These are phyloP conservation scores for Chrysaora quinquecirrha DNA, from an alignment of 30 jellyfish, hydroid and myxozoan species.

Conservation along the genomic window DNA sequence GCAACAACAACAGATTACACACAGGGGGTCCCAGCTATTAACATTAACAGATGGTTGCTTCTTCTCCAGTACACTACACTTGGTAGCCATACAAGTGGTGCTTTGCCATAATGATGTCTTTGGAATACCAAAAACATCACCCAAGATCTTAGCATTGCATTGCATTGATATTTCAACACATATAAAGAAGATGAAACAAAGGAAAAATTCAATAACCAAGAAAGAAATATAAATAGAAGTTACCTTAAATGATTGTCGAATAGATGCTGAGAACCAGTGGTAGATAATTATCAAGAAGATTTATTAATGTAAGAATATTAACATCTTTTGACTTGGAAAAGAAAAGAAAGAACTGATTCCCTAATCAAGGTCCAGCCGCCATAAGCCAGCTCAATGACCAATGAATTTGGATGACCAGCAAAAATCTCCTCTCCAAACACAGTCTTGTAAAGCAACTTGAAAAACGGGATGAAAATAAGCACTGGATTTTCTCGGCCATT, in stretches of 20 bases:
- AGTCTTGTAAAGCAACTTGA: conserved; percentile 14
- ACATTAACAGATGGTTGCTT: conserved; percentile 4
- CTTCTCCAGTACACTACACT: too few species aligned
- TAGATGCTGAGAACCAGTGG: conserved; percentile 32
- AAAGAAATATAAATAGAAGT: too few species aligned
- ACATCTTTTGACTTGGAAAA: conserved; percentile 19
- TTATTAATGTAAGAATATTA: conserved; percentile 17
- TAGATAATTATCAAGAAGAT: conserved; percentile 22
- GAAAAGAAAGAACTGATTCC: conserved; percentile 14
- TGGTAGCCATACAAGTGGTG: too few species aligned
- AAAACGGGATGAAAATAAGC: conserved; percentile 14
- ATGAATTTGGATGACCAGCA: conserved; percentile 27
- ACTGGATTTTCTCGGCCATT: conserved; percentile 43
- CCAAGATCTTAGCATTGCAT: too few species aligned
- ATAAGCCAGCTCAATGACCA: neutral
- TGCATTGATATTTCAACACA: too few species aligned
- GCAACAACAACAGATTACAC: conserved; percentile 12
- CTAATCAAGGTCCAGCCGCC: conserved; percentile 58
- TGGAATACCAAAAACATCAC: too few species aligned
- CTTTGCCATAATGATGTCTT: too few species aligned
- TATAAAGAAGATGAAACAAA: too few species aligned
- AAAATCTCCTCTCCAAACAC: conserved; percentile 40
- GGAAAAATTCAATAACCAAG: too few species aligned
- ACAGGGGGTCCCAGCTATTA: conserved; percentile 23
- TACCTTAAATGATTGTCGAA: neutral